Evolutionary conservation across 2,888 invertebrate species (phyloP), one percentile per base, ranked within the genome.

Genomic region (Dyspetes luteomarginatus): DNA sequence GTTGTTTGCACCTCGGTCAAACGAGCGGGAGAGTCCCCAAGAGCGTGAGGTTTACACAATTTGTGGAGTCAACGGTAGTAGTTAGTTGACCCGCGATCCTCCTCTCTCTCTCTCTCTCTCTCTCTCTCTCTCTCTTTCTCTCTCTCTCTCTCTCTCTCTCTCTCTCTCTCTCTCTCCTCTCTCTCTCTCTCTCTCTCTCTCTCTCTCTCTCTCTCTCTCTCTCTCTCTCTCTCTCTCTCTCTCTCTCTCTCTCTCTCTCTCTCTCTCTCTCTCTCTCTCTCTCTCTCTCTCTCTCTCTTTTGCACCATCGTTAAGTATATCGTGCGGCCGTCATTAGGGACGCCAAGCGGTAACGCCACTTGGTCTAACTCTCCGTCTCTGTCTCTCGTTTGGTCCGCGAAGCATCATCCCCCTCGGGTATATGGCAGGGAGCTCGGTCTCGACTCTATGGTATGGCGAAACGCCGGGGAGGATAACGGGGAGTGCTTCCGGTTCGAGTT

Each of bases 401-500:
- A 74, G 45, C 36, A 65, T 58, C 72, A 78, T 78, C 58, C 65
- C 58, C 26, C 60, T 56, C 41, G 73, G 68, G 62, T 15, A 65
- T 12, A 36, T 65, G 41, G 67, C 48, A 26, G 55, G 43, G 65
- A 56, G 52, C 26, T 78, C 56, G 48, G 72, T 56, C 55, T 28
- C 41, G 28, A 60, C 36, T 45, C 24, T 55, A n/a, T 73, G 76
- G 84, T 73, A 75, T 30, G 74, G 78, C 58, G 73, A 72, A 74
- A 69, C 60, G 72, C 69, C 71, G 80, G 73, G 87, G 80, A 71
- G 87, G 86, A 85, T 87, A 87, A 84, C 84, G 85, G 84, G 82
- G 82, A 88, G 86, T 86, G 88, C 88, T 90, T 88, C 88, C 89
- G 88, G 86, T 90, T 85, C 81, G 81, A 87, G 87, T 86, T 88